Conservation (phyloP, 2,797 vertebrate genomes). For the Hybognathus amarus region DNA sequence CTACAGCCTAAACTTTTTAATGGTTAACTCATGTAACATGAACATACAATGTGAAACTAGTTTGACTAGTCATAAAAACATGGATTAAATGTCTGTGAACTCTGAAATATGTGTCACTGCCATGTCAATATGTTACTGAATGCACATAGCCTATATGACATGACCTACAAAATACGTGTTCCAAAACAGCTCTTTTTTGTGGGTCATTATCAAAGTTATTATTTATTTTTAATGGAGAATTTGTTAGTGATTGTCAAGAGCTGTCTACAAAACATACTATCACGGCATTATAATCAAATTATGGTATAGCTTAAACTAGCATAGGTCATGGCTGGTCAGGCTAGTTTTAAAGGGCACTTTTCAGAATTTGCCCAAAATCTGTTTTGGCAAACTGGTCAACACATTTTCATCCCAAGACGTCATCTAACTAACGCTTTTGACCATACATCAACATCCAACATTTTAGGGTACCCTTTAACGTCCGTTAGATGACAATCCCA, state of each 20-base stretch:
- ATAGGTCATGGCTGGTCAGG: background rate
- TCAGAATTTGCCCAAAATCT: background rate
- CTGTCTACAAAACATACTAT: background rate
- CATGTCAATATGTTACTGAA: background rate
- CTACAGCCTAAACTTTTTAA: background rate
- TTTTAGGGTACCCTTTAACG: too few species aligned
- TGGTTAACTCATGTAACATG: background rate
- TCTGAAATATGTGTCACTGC: background rate
- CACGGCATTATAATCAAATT: background rate
- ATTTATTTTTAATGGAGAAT: background rate
- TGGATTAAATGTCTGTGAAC: background rate
- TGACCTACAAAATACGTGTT: background rate
- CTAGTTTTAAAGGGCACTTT: background rate
- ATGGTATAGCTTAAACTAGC: background rate
- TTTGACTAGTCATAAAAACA: background rate
- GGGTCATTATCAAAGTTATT: background rate
- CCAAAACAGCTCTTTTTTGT: background rate
- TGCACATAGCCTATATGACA: background rate
- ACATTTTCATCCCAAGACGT: too few species aligned
- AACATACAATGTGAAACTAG: background rate
- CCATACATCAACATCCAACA: too few species aligned
- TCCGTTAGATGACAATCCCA: too few species aligned
- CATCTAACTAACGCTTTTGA: too few species aligned
- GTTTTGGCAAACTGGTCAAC: background rate
- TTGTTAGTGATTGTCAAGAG: background rate